phyloP scores from a whole-genome alignment of 2,797 vertebrate species.

The Ptychadena robeensis region DNA sequence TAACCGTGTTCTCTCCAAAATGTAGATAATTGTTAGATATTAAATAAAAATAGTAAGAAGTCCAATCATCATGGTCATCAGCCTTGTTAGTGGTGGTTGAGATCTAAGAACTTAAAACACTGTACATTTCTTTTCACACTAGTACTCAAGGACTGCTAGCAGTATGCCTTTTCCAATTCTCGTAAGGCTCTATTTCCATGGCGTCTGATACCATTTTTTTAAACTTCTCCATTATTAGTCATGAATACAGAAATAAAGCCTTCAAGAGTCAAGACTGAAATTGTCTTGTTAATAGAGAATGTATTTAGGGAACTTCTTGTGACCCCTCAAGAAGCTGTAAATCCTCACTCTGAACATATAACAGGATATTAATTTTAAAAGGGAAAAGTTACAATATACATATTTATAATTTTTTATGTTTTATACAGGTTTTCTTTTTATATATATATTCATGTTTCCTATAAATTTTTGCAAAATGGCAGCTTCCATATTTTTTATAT shows the following conservation, averaged over 20 bases:
- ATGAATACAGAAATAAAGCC: too few relatives aligned
- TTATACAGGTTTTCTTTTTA: not conserved
- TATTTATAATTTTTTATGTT: conserved; percentile 22
- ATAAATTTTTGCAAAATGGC: not conserved
- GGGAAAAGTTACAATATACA: not conserved
- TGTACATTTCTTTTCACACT: not conserved
- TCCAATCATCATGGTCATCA: too few relatives aligned
- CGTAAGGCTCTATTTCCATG: too few relatives aligned
- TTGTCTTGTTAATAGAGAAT: not conserved
- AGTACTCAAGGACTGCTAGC: not conserved
- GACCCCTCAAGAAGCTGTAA: not conserved
- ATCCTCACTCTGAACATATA: too few relatives aligned
- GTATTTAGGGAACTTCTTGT: not conserved
- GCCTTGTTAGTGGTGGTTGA: not conserved
- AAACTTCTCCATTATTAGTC: too few relatives aligned
- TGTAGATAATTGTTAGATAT: too few relatives aligned
- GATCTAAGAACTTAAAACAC: not conserved
- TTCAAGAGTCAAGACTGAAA: not conserved
- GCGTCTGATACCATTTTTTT: too few relatives aligned
- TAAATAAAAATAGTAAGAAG: too few relatives aligned
- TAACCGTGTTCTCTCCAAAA: not conserved
- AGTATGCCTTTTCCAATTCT: not conserved
- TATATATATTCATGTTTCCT: too few relatives aligned
- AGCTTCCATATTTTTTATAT: not conserved
- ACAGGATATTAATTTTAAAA: not conserved